These are phyloP conservation scores for Epirrhoe alternata DNA, from an alignment of 2,888 invertebrate species.

Conservation along the genomic window DNA sequence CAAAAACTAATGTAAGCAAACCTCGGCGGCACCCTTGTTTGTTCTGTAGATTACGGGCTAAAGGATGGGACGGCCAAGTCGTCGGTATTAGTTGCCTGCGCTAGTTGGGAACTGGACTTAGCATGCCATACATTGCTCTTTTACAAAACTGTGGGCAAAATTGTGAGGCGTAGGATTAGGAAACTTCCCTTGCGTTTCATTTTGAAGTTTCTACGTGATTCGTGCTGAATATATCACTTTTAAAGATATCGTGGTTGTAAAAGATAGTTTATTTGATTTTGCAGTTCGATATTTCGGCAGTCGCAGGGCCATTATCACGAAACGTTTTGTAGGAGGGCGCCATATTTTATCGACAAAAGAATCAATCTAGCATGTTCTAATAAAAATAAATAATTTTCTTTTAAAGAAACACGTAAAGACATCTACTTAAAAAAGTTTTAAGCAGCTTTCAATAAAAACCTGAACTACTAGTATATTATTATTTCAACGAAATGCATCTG, in stretches of 20 bases:
- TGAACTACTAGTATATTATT: too few species aligned
- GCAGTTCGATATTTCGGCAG: not conserved
- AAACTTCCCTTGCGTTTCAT: not conserved
- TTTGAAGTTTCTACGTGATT: not conserved
- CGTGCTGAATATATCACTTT: not conserved
- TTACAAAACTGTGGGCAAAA: conserved; percentile 4
- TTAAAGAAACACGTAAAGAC: too few species aligned
- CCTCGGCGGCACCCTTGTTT: conserved; percentile 63
- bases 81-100: conserved; percentile 20
- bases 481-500: too few species aligned
- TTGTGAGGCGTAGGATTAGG: not conserved
- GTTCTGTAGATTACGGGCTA: conserved; percentile 63
- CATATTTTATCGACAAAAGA: not conserved
- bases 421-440: too few species aligned
- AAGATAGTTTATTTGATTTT: not conserved
- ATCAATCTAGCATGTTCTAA: not conserved
- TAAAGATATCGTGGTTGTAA: not conserved
- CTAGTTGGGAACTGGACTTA: conserved; percentile 27
- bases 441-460: too few species aligned
- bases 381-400: not conserved
- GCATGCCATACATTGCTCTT: conserved; percentile 9
- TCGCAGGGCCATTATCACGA: conserved; percentile 2
- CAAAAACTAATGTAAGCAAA: conserved; percentile 59
- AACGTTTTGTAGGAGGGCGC: conserved; percentile 3
- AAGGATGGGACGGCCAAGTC: conserved; percentile 52